Evolutionary conservation across 2,113 vertebrate species (phyloP).

Genomic region (Lycaon pictus): DNA sequence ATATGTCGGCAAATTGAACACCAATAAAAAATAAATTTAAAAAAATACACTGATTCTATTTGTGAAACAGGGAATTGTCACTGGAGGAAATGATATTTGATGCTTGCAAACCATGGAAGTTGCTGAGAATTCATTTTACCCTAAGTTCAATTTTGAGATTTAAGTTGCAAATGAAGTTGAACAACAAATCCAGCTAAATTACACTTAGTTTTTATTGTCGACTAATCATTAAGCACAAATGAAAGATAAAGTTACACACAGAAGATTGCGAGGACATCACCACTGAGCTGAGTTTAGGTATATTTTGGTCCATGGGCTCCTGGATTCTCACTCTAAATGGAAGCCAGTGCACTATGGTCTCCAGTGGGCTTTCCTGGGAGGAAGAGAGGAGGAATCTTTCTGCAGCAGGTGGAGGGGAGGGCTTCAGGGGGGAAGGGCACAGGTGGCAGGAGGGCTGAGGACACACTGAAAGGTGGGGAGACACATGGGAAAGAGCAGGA

Average conservation of each 20-base stretch:
- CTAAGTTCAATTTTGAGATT: too few relatives aligned
- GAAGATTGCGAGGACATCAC: not conserved
- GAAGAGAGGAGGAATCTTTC: not conserved
- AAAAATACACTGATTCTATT: too few relatives aligned
- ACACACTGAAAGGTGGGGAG: too few relatives aligned
- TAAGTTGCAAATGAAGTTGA: too few relatives aligned
- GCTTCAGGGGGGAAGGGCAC: not conserved
- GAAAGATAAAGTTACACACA: not conserved
- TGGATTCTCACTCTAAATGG: not conserved
- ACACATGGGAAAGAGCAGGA: too few relatives aligned
- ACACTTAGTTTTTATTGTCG: not conserved
- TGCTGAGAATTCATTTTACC: too few relatives aligned
- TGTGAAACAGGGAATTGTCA: too few relatives aligned
- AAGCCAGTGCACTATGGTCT: not conserved
- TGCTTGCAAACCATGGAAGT: too few relatives aligned
- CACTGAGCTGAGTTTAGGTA: not conserved
- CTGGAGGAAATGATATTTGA: too few relatives aligned
- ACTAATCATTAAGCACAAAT: not conserved
- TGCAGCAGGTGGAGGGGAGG: not conserved
- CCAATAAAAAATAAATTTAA: too few relatives aligned
- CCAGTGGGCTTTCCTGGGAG: not conserved
- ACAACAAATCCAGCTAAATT: not conserved
- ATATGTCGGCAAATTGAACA: too few relatives aligned
- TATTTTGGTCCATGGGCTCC: not conserved
- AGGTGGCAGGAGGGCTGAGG: too few relatives aligned